Conservation (phyloP, 2,888 invertebrate genomes). For the Parelbella ahira region DNA sequence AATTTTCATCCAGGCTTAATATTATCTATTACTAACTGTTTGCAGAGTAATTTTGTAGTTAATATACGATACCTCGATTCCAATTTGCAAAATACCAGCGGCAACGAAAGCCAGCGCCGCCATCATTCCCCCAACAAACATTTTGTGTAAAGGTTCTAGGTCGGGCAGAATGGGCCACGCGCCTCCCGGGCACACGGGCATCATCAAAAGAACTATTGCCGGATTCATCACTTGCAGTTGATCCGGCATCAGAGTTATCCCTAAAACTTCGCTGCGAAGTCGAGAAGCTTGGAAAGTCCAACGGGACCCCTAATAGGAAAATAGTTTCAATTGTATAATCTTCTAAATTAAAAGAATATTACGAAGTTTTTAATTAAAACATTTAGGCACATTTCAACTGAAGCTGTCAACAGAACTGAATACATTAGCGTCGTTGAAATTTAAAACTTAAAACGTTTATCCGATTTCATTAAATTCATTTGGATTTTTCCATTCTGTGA, state of each 20-base stretch:
- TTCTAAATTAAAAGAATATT: not conserved
- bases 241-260: conserved; percentile 83
- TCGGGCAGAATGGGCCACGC: conserved; percentile 64
- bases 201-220: conserved; percentile 78
- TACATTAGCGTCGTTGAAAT: too few relatives aligned
- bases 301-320: conserved; percentile 80
- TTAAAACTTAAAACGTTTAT: too few relatives aligned
- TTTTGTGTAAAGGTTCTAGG: conserved; percentile 84
- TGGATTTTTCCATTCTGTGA: too few relatives aligned
- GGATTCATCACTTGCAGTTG: conserved; percentile 91
- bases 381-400: too few relatives aligned
- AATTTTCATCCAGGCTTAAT: too few relatives aligned
- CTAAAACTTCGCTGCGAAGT: conserved; percentile 81
- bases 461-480: too few relatives aligned
- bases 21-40: too few relatives aligned
- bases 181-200: conserved; percentile 80
- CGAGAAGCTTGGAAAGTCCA: conserved; percentile 90
- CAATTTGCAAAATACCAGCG: conserved; percentile 83
- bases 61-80: conserved; percentile 54
- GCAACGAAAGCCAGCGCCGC: conserved; percentile 84
- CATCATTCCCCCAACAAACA: conserved; percentile 86
- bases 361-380: too few relatives aligned
- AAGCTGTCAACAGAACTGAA: too few relatives aligned
- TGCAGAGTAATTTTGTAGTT: too few relatives aligned
- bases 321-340: not conserved